Conservation (phyloP, 2,113 vertebrate genomes). For the Boleophthalmus pectinirostris region DNA sequence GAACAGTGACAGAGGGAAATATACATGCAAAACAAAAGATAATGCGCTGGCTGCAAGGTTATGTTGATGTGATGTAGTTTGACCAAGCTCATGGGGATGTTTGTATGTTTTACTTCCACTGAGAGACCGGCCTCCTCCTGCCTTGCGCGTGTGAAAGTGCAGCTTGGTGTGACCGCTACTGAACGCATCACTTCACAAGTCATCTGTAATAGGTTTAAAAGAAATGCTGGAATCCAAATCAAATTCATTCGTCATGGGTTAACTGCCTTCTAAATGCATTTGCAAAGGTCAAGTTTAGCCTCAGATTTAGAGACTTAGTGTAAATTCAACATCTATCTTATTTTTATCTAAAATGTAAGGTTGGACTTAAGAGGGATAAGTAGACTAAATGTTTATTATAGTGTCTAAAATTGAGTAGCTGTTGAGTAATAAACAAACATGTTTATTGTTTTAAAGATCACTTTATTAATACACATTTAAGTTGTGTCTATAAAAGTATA, state of each 20-base stretch:
- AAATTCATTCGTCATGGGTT: neutral
- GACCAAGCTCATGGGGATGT: slow-evolving; percentile 7
- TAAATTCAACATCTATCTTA: neutral
- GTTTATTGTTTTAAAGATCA: neutral
- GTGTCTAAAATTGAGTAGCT: neutral
- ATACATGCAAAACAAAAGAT: slow-evolving; percentile 9
- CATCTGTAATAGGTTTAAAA: slow-evolving; percentile 1
- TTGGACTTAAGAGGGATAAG: neutral
- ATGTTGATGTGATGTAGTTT: slow-evolving; percentile 24
- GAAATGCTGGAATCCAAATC: neutral
- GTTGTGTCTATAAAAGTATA: too few relatives aligned
- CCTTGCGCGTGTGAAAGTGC: neutral
- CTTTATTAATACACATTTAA: neutral
- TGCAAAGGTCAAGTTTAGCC: neutral
- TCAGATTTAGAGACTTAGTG: neutral
- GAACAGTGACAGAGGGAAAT: slow-evolving; percentile 12
- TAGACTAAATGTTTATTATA: too few relatives aligned
- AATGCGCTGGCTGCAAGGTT: slow-evolving; percentile 19
- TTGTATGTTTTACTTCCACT: slow-evolving; percentile 5
- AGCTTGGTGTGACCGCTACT: neutral
- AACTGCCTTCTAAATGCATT: neutral
- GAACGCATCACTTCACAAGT: slow-evolving; percentile 12
- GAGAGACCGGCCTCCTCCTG: neutral
- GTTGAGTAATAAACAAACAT: neutral
- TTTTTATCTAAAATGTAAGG: neutral